Percentiles rank a stretch among this genome's conserved stretches.
Evolutionary conservation across 2,797 vertebrate genomes (phyloP).

Genomic region (Oreochromis mossambicus): DNA sequence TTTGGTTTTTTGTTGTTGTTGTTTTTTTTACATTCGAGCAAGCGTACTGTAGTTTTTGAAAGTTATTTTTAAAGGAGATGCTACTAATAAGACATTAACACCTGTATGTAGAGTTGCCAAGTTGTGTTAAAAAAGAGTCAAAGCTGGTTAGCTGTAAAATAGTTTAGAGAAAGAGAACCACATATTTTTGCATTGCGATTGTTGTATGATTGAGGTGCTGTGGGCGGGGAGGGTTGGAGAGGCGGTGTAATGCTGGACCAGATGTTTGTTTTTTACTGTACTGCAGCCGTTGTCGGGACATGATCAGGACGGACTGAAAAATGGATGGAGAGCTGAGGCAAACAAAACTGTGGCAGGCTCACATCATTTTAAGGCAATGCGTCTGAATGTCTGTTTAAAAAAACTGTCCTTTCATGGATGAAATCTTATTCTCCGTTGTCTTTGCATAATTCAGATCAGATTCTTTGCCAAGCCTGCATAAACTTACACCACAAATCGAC

Average conservation of each 20-base stretch:
- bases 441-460: not conserved
- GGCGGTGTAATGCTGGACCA: conserved; percentile 41
- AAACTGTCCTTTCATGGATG: not conserved
- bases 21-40: conserved; percentile 48
- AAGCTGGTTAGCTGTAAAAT: conserved; percentile 58
- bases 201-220: conserved; percentile 57
- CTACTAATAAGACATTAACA: conserved; percentile 69
- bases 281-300: conserved; percentile 8
- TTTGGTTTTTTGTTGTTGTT: not conserved
- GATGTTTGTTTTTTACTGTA: conserved; percentile 38
- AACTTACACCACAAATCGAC: conserved; percentile 35
- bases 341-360: conserved; percentile 2
- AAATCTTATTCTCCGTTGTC: not conserved
- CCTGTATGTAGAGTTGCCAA: conserved; percentile 59
- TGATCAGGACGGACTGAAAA: not conserved
- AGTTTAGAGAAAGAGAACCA: conserved; percentile 68
- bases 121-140: conserved; percentile 17
- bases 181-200: conserved; percentile 74
- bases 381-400: conserved; percentile 55
- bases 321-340: conserved; percentile 2
- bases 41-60: conserved; percentile 59
- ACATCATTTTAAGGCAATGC: conserved; percentile 35
- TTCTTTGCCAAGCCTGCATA: not conserved
- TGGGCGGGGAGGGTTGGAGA: not conserved
- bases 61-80: conserved; percentile 51